These are phyloP conservation scores for Tamandua tetradactyla DNA, from an alignment of 2,797 vertebrate genomes.

Conservation along the genomic window DNA sequence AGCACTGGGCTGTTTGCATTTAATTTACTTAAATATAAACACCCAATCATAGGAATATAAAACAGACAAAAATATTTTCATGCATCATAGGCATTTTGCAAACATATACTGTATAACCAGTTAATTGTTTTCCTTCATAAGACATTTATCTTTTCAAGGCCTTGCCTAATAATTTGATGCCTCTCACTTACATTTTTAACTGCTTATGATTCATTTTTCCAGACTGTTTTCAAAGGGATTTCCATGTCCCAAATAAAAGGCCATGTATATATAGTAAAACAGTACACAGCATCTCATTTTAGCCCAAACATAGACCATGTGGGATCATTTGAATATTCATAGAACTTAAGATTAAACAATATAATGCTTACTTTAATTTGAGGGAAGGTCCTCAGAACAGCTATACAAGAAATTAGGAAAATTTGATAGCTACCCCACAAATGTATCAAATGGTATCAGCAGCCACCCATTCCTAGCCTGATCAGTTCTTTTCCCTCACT, in stretches of 20 bases:
- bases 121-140: constrained; percentile 78
- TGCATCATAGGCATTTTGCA: constrained; percentile 73
- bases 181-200: constrained; percentile 71
- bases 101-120: constrained; percentile 74
- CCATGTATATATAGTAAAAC: background rate
- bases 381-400: background rate
- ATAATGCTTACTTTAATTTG: background rate
- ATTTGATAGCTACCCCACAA: background rate
- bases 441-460: background rate
- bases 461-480: too few species aligned
- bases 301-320: background rate
- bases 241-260: constrained; percentile 14
- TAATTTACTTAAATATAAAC: constrained; percentile 76
- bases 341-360: background rate
- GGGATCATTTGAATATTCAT: background rate
- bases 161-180: constrained; percentile 64
- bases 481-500: background rate
- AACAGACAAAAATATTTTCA: constrained; percentile 77
- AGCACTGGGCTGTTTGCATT: constrained; percentile 57
- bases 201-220: constrained; percentile 50
- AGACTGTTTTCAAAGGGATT: constrained; percentile 49
- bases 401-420: background rate
- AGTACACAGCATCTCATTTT: background rate
- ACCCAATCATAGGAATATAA: constrained; percentile 71
- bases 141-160: constrained; percentile 71